Evolutionary conservation across 2,888 invertebrate species (phyloP).

Genomic region (Periphyllus acericola): DNA sequence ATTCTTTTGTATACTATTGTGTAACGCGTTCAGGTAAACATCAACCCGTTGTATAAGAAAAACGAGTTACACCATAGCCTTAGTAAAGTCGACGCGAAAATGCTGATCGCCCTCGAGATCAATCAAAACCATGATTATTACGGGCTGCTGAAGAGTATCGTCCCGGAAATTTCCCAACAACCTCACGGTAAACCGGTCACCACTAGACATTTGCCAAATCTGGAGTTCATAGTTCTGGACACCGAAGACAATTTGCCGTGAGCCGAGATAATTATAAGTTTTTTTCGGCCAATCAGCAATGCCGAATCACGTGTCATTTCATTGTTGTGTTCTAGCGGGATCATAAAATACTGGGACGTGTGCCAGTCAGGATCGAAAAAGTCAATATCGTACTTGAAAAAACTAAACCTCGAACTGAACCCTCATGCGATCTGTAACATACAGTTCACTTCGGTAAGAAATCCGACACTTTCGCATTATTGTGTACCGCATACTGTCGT

Average conservation of each 20-base stretch:
- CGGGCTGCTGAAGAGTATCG: slow-evolving; percentile 71
- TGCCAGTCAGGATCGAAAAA: slow-evolving; percentile 49
- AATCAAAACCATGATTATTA: slow-evolving; percentile 77
- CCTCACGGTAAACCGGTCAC: slow-evolving; percentile 66
- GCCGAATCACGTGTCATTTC: background rate
- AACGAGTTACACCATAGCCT: slow-evolving; percentile 79
- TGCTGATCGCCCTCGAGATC: slow-evolving; percentile 74
- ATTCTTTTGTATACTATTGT: too few species aligned
- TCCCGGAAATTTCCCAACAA: slow-evolving; percentile 71
- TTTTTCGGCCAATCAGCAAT: background rate
- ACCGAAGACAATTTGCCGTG: slow-evolving; percentile 71
- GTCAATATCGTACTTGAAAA: slow-evolving; percentile 50
- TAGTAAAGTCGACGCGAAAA: slow-evolving; percentile 76
- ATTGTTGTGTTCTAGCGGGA: slow-evolving; percentile 51
- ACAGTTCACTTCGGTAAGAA: slow-evolving; percentile 79
- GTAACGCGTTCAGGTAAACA: slow-evolving; percentile 71
- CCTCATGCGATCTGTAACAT: slow-evolving; percentile 80
- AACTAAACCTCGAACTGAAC: slow-evolving; percentile 67
- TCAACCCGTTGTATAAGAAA: slow-evolving; percentile 80
- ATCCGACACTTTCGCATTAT: background rate
- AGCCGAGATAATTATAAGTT: slow-evolving; percentile 66
- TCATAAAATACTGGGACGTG: slow-evolving; percentile 62
- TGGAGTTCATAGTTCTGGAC: slow-evolving; percentile 73
- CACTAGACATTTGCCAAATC: slow-evolving; percentile 69
- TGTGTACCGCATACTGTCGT: too few species aligned